Base-by-base conservation (phyloP, 2,888 invertebrate genomes). In the Lampropteryx suffumata region DNA sequence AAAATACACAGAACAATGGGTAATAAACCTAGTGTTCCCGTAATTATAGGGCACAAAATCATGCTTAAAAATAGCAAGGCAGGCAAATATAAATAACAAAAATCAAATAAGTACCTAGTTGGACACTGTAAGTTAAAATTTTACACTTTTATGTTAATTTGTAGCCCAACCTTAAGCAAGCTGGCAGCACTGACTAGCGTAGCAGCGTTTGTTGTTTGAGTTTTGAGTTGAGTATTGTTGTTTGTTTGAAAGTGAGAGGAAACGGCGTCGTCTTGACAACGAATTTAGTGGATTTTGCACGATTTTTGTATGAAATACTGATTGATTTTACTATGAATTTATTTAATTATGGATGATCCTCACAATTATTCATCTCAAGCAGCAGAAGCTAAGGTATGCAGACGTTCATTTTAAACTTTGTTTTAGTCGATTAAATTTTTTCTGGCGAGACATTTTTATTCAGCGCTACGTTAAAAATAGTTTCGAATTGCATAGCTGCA, bases 201-300 rank as follows among this genome's bases (percentile, higher is more conserved):
- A 17, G 17, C 4, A 17, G 17, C 17, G 17, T 17, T 17, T 17
- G 17, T 17, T 17, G 17, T 17, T n/a, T 17, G 17, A 17, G 17
- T 17, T 17, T 17, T n/a, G n/a, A n/a, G n/a, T n/a, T n/a, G n/a
- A n/a, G n/a, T n/a, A n/a, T n/a, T n/a, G n/a, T 81, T 77, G 76
- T 81, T 79, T 82, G 79, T 82, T 82, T 82, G 79, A 24, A 80
- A 60, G 66, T 64, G 65, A 62, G 61, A 81, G 76, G 65, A 82
- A 78, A 85, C 83, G 86, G 86, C 82, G 85, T 87, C 82, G 85
- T 73, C 88, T 83, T 85, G 88, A 82, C 88, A 85, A 90, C 89
- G 78, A 76, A 76, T 76, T 80, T 80, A 64, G 71, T 79, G 76
- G 69, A 67, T 74, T 79, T 72, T 73, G 64, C 65, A 78, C 79